phyloP scores from a whole-genome alignment of 2,888 invertebrate species.

The Ischnus inquisitorius region DNA sequence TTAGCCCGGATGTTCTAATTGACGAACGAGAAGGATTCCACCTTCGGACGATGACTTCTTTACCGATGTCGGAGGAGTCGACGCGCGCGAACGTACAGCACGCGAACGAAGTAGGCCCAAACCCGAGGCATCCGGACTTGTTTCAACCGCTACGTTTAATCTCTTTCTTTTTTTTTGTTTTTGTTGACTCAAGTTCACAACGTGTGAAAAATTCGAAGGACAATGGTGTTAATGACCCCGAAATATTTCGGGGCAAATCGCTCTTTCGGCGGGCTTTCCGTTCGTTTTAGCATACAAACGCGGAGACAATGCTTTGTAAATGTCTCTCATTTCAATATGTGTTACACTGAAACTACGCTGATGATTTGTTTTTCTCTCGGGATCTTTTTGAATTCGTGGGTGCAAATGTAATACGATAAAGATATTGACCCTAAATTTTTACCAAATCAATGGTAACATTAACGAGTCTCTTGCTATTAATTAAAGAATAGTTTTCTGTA shows the following conservation, averaged over 20 bases:
- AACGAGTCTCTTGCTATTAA: not conserved
- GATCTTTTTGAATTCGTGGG: not conserved
- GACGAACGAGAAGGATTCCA: slow-evolving; percentile 50
- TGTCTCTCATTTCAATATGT: not conserved
- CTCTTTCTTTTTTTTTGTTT: slow-evolving; percentile 10
- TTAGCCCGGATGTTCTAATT: slow-evolving; percentile 68
- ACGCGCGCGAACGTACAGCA: slow-evolving; percentile 4
- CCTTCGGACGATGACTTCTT: slow-evolving; percentile 69
- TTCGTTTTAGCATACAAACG: not conserved
- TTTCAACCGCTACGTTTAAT: slow-evolving; percentile 4
- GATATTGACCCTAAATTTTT: not conserved
- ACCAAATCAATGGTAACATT: not conserved
- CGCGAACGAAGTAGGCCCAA: not conserved
- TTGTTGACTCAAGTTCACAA: slow-evolving; percentile 16
- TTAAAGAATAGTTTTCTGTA: too few relatives aligned
- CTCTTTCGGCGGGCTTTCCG: not conserved
- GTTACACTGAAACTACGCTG: not conserved
- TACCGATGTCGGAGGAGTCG: slow-evolving; percentile 42
- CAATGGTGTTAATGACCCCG: slow-evolving; percentile 20
- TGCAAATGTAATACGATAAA: not conserved
- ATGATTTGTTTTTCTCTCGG: not conserved
- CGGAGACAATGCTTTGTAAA: not conserved
- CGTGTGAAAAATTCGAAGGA: slow-evolving; percentile 11
- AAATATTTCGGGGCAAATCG: slow-evolving; percentile 5
- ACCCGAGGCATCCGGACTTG: slow-evolving; percentile 14